Percentiles rank a stretch among this genome's conserved stretches.
These are phyloP conservation scores for Leptinotarsa haldemani DNA, from an alignment of 2,888 invertebrate genomes.

Conservation along the genomic window DNA sequence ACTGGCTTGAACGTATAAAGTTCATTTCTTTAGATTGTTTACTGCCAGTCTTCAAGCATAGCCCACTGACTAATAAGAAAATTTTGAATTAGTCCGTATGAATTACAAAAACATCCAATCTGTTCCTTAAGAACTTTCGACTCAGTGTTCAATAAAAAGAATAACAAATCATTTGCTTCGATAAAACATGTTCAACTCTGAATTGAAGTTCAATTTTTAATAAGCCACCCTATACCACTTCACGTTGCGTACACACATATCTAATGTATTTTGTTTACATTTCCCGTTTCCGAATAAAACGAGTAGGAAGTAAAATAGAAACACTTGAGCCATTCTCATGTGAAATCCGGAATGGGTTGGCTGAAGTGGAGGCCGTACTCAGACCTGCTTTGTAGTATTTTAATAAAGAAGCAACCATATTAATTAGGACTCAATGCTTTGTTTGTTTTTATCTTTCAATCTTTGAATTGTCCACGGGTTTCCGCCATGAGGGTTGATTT, in stretches of 20 bases:
- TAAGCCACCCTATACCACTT: conserved; percentile 8
- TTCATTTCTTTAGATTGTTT: too few species aligned
- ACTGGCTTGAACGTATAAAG: too few species aligned
- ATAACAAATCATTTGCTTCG: not conserved
- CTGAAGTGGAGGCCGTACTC: conserved; percentile 35
- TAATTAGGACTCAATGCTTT: conserved; percentile 41
- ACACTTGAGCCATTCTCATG: conserved; percentile 40
- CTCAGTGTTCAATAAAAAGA: too few species aligned
- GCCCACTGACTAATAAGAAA: too few species aligned
- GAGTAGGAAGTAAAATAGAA: conserved; percentile 37
- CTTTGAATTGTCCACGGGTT: conserved; percentile 42
- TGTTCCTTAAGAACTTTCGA: too few species aligned
- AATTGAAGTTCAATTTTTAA: not conserved
- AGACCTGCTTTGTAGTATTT: conserved; percentile 34
- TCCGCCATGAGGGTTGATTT: conserved; percentile 43
- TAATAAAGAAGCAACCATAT: conserved; percentile 41
- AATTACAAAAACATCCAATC: too few species aligned
- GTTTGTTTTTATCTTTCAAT: conserved; percentile 44
- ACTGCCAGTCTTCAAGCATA: too few species aligned
- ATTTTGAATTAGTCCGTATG: too few species aligned
- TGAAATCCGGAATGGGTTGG: conserved; percentile 27
- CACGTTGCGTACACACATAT: conserved; percentile 12
- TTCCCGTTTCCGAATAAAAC: conserved; percentile 38
- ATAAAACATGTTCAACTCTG: not conserved
- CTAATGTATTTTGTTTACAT: conserved; percentile 38